A percentile compares a stretch with the other conserved stretches of the same genome.
phyloP scores from a whole-genome alignment of 2,888 invertebrate genomes.

The Stenolophus ochropezus region DNA sequence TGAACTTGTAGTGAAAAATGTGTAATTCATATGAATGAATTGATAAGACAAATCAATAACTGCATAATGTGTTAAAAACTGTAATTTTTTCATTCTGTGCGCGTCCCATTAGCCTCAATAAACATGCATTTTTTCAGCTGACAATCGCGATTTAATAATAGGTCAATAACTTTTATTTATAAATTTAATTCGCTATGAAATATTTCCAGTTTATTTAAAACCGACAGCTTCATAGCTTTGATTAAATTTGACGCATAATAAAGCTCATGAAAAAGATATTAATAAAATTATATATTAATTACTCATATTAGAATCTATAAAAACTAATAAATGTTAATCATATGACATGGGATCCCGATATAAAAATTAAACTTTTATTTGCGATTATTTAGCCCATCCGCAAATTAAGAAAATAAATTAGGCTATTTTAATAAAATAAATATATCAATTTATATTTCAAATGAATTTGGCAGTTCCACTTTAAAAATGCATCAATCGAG shows the following conservation, averaged over 20 bases:
- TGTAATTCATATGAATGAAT: neutral
- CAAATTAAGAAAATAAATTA: conserved; percentile 10
- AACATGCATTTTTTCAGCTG: conserved; percentile 13
- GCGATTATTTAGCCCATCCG: neutral
- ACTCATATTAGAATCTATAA: neutral
- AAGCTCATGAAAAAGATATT: conserved; percentile 18
- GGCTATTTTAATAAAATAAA: neutral
- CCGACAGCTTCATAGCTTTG: neutral
- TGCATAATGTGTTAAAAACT: conserved; percentile 1
- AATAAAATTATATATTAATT: conserved; percentile 27
- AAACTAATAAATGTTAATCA: conserved; percentile 8
- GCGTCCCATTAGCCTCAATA: conserved; percentile 16
- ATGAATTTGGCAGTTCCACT: neutral
- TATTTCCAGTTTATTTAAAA: conserved; percentile 19
- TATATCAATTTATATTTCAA: neutral
- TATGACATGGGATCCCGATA: conserved; percentile 4
- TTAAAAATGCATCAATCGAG: neutral
- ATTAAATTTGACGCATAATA: conserved; percentile 24
- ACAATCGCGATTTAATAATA: conserved; percentile 35
- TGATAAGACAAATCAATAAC: neutral
- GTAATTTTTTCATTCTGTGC: neutral
- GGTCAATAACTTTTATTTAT: conserved; percentile 41
- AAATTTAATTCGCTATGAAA: conserved; percentile 20
- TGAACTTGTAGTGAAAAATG: neutral
- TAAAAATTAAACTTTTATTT: conserved; percentile 22